Conservation (phyloP, 2,113 vertebrate species). For the Oryctolagus cuniculus region DNA sequence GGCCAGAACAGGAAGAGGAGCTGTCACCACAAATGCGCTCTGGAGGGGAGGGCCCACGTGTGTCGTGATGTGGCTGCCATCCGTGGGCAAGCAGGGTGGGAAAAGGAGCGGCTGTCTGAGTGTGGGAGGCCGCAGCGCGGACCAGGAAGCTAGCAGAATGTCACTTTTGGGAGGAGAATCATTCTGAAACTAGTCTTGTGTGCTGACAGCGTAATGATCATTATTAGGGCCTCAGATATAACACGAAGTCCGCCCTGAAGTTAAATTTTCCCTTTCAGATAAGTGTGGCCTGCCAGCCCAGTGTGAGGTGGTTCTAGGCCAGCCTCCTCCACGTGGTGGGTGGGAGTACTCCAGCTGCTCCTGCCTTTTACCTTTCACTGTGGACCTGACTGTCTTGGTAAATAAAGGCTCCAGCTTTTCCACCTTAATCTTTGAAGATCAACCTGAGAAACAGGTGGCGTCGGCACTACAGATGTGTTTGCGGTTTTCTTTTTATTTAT, state of each 20-base stretch:
- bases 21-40: neutral
- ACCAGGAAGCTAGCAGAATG: conserved; percentile 48
- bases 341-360: conserved; percentile 13
- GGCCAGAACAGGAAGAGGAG: neutral
- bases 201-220: conserved; percentile 78
- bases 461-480: conserved; percentile 10
- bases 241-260: conserved; percentile 75
- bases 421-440: conserved; percentile 2
- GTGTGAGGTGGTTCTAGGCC: neutral
- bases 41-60: neutral
- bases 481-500: no score
- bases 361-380: conserved; percentile 37
- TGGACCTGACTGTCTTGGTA: conserved; percentile 56
- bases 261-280: conserved; percentile 80
- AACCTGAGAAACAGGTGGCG: neutral
- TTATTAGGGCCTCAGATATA: conserved; percentile 80
- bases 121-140: neutral
- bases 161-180: conserved; percentile 74
- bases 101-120: conserved; percentile 37
- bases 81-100: neutral
- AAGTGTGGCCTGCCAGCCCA: conserved; percentile 70
- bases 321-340: neutral
- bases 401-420: conserved; percentile 47
- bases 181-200: conserved; percentile 72
- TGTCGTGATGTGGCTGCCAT: neutral